phyloP scores from a whole-genome alignment of 2,113 vertebrate genomes.

The Athene cunicularia region DNA sequence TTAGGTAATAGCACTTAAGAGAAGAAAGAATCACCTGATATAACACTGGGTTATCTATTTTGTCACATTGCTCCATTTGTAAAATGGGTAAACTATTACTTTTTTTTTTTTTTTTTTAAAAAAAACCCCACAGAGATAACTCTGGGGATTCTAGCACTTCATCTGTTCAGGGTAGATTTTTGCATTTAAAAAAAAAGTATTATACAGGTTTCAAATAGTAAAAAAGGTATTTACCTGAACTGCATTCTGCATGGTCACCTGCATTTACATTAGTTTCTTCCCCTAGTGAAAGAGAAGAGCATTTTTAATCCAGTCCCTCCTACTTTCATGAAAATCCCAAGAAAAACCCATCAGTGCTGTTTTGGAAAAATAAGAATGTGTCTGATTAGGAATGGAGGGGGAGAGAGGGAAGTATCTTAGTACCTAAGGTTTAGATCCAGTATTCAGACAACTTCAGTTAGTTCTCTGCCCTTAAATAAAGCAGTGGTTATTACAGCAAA shows the following conservation, averaged over 20 bases:
- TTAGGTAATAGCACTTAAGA: not conserved
- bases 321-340: not conserved
- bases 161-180: not conserved
- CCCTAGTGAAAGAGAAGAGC: slow-evolving; percentile 44
- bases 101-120: not conserved
- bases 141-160: not conserved
- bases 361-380: not conserved
- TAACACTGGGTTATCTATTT: not conserved
- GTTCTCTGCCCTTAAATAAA: not conserved
- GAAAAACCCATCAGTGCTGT: not conserved
- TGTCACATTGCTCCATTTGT: not conserved
- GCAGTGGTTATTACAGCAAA: not conserved
- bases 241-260: slow-evolving; percentile 75
- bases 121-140: not conserved
- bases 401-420: not conserved
- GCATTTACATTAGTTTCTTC: slow-evolving; percentile 24
- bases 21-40: not conserved
- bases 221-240: slow-evolving; percentile 72
- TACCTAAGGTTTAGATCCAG: not conserved
- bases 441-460: not conserved
- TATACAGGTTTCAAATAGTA: not conserved
- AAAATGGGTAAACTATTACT: not conserved
- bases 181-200: not conserved
- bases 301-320: not conserved
- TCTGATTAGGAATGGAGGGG: not conserved